Base-by-base conservation (phyloP, 1,140 invertebrate genomes). In the Drosophila obscura region DNA sequence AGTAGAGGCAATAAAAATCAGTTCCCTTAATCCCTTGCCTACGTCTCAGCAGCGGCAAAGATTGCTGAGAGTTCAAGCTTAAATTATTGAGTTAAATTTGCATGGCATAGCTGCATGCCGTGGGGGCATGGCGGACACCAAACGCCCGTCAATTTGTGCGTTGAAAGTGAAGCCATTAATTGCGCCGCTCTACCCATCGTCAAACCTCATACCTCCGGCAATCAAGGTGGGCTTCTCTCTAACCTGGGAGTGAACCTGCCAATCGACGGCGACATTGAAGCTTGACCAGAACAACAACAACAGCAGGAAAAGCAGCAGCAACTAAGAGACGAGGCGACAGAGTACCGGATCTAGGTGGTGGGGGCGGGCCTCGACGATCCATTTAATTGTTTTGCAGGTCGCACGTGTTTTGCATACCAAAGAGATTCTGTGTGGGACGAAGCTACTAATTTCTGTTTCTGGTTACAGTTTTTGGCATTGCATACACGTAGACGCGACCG, bases 401-500 rank as follows among this genome's bases (percentile, higher is more conserved):
- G 81, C 68, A 79, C 80, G 77, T 83, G 80, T 85, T 83, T 83
- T 85, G 80, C 80, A 83, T 83, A 56, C 57, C 60, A 61, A 80
- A 67, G 44, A 60, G 58, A 57, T 31, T 49, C 35, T 39, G 11
- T 13, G 52, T 15, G 24, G 41, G 50, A 9, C 48, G 41, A 45
- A 45, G 46, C 67, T 60, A 39, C 76, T 83, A 83, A 80, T 83
- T 84, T 77, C 28, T 61, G 51, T 58, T 52, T 59, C 72, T 65
- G 82, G 77, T 84, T 76, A 55, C 26, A 52, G 52, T 57, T 65
- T 81, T 82, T 46, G 73, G 73, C 77, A 83, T 83, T 67, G 77
- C 73, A 73, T 67, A 56, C 80, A 83, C 80, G 80, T 83, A 80
- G 62, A 19, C 59, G 80, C 66, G 66, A 73, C 72, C 77, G 77